Conservation (phyloP, 2,113 vertebrate genomes). For the Apeltes quadracus region DNA sequence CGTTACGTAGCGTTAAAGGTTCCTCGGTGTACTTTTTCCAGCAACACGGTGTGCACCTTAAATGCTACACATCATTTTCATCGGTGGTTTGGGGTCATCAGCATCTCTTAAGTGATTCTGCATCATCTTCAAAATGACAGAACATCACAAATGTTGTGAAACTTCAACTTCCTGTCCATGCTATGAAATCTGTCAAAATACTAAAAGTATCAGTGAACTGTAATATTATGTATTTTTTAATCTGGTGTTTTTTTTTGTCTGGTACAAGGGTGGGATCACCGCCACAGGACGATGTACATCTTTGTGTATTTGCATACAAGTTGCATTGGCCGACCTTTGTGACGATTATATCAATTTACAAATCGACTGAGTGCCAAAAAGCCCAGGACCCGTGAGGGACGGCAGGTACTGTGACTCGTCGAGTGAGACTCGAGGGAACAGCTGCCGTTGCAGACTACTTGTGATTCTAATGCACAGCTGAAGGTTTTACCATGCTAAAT, state of each 20-base stretch:
- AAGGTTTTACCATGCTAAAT: conserved; percentile 68
- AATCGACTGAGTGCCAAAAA: conserved; percentile 79
- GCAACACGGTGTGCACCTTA: conserved; percentile 17
- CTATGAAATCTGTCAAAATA: conserved; percentile 60
- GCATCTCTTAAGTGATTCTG: conserved; percentile 18
- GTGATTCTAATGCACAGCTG: conserved; percentile 66
- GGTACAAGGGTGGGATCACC: conserved; percentile 44
- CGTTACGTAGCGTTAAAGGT: too few relatives aligned
- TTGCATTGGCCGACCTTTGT: conserved; percentile 65
- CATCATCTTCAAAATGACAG: not conserved
- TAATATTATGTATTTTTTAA: conserved; percentile 51
- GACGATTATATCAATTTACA: conserved; percentile 68
- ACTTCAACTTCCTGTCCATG: conserved; percentile 43
- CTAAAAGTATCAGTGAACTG: conserved; percentile 60
- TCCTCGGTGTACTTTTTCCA: too few relatives aligned
- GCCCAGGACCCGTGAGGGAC: conserved; percentile 24
- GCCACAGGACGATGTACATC: conserved; percentile 54
- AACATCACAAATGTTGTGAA: conserved; percentile 39
- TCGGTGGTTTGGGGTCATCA: conserved; percentile 29
- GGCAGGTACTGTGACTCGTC: conserved; percentile 55
- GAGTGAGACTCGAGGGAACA: conserved; percentile 48
- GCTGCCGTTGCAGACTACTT: conserved; percentile 53
- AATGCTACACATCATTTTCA: conserved; percentile 25
- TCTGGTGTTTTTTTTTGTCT: conserved; percentile 43
- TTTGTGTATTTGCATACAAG: conserved; percentile 59